phyloP scores from a whole-genome alignment of 2,797 vertebrate species.

The Gobionotothen gibberifrons region DNA sequence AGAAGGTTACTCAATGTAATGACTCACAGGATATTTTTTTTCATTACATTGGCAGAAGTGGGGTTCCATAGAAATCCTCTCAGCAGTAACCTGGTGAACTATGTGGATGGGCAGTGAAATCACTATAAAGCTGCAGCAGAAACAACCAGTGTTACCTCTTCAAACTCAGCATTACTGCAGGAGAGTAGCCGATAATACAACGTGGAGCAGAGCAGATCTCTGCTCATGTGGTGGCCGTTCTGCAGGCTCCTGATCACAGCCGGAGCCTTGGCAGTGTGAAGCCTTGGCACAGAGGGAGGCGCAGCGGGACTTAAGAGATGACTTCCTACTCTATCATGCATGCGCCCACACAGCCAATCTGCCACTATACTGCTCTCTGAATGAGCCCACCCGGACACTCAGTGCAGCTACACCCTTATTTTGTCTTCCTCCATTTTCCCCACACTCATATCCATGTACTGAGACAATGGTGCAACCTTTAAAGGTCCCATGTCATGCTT shows the following conservation, averaged over 20 bases:
- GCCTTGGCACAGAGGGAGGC: conserved; percentile 61
- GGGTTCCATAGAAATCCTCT: too few relatives aligned
- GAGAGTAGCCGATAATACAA: conserved; percentile 8
- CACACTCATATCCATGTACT: conserved; percentile 1
- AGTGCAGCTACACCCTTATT: conserved; percentile 32
- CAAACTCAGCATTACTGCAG: conserved; percentile 28
- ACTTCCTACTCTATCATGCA: conserved; percentile 70
- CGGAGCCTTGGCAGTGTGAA: conserved; percentile 58
- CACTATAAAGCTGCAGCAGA: too few relatives aligned
- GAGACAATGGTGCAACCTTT: neutral
- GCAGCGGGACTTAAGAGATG: conserved; percentile 64
- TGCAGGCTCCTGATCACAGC: conserved; percentile 58
- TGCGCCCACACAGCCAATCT: conserved; percentile 83
- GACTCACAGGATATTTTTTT: too few relatives aligned
- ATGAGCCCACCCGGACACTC: conserved; percentile 44
- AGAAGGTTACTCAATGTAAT: too few relatives aligned
- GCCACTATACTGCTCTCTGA: conserved; percentile 60
- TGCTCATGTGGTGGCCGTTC: conserved; percentile 31
- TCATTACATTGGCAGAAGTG: too few relatives aligned
- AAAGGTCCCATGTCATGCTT: too few relatives aligned
- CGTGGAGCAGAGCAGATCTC: conserved; percentile 16
- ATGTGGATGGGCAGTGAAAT: too few relatives aligned
- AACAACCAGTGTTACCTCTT: conserved; percentile 3
- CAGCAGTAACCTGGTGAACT: too few relatives aligned
- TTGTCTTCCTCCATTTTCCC: conserved; percentile 34